phyloP scores from a whole-genome alignment of 2,797 vertebrate genomes.

The Lacerta viridis region DNA sequence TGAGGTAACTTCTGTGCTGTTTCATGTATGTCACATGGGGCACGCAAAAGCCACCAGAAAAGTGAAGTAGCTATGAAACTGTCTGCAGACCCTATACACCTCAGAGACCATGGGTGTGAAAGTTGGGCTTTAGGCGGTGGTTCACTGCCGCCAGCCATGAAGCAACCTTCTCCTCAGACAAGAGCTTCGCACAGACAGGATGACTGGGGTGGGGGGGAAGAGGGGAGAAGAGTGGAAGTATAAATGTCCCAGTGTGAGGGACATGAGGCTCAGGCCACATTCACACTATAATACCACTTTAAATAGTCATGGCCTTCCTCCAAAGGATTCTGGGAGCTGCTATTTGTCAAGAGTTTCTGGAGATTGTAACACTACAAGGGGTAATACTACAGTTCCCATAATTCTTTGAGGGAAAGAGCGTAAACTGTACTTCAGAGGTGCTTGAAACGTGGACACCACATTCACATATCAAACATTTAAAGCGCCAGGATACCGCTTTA shows the following conservation, averaged over 20 bases:
- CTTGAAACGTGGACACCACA: too few species aligned
- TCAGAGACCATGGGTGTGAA: slow-evolving; percentile 2
- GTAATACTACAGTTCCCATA: too few species aligned
- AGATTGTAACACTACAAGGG: too few species aligned
- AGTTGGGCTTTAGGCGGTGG: background rate
- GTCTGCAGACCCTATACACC: background rate
- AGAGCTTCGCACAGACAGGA: background rate
- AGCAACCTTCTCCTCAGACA: background rate
- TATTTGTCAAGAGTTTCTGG: too few species aligned
- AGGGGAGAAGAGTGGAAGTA: background rate
- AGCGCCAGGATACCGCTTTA: too few species aligned
- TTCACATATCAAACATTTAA: too few species aligned
- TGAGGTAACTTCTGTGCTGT: background rate
- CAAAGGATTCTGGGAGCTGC: background rate
- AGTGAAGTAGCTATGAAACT: background rate
- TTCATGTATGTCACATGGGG: background rate
- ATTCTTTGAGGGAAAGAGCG: too few species aligned
- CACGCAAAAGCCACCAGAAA: background rate
- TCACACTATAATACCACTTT: background rate
- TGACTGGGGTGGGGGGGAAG: too few species aligned
- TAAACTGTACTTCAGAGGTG: too few species aligned
- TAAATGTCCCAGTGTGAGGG: background rate
- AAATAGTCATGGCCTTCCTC: background rate
- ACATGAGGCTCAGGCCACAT: too few species aligned
- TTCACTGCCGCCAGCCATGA: background rate